Conservation (phyloP, 2,888 invertebrate genomes). For the Acanthosepion pharaonis region DNA sequence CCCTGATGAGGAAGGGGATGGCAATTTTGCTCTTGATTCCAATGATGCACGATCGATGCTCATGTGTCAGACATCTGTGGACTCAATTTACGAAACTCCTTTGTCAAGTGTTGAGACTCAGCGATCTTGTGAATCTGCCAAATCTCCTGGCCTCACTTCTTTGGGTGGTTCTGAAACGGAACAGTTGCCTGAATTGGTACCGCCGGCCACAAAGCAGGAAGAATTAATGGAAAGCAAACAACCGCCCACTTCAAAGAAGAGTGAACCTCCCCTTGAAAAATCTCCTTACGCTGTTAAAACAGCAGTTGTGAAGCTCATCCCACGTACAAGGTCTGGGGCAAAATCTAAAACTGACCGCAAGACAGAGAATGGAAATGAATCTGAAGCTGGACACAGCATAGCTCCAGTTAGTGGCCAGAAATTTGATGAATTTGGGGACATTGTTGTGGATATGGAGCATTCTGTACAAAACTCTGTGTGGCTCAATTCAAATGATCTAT, state of each 20-base stretch:
- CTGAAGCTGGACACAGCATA: not conserved
- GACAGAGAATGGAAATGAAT: constrained; percentile 52
- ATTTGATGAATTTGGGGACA: constrained; percentile 61
- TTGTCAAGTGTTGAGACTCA: constrained; percentile 54
- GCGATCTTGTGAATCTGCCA: constrained; percentile 42
- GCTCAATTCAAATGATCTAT: constrained; percentile 15
- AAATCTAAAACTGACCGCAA: not conserved
- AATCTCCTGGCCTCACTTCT: constrained; percentile 46
- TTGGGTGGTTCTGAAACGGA: constrained; percentile 48
- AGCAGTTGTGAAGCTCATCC: constrained; percentile 58
- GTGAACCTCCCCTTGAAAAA: not conserved
- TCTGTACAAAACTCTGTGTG: not conserved
- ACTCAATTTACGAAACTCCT: constrained; percentile 54
- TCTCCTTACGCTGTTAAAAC: constrained; percentile 51
- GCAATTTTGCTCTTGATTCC: not conserved
- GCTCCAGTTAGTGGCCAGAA: constrained; percentile 56
- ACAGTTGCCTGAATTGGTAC: not conserved
- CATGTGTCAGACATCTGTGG: constrained; percentile 48
- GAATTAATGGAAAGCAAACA: not conserved
- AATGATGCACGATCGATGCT: constrained; percentile 11
- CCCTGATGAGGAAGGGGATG: not conserved
- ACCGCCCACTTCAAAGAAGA: not conserved
- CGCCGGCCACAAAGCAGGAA: not conserved
- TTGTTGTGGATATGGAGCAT: constrained; percentile 52
- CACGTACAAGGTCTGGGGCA: constrained; percentile 52